Conservation (phyloP, 1,140 invertebrate species). For the Tetragnatha versicolor region DNA sequence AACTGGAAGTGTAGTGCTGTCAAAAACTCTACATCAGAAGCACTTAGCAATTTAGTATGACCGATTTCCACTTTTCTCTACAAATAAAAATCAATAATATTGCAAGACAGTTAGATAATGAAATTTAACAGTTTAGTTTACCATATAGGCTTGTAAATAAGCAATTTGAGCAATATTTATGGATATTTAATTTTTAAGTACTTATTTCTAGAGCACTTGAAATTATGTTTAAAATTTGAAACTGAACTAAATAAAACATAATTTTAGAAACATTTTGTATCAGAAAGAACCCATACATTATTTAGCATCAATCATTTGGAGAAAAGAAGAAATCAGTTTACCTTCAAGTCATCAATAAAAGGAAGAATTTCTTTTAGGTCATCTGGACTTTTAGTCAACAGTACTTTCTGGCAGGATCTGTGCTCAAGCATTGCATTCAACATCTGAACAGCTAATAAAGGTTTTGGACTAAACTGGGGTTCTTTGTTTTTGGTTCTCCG, state of each 20-base stretch:
- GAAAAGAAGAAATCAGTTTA: neutral
- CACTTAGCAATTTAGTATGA: neutral
- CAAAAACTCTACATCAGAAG: neutral
- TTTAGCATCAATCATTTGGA: neutral
- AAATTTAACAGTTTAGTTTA: too few relatives aligned
- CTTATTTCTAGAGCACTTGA: too few relatives aligned
- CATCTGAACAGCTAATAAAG: neutral
- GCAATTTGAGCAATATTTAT: too few relatives aligned
- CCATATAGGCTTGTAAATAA: too few relatives aligned
- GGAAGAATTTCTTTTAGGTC: neutral
- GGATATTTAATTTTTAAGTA: too few relatives aligned
- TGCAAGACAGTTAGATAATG: neutral
- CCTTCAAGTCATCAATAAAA: neutral
- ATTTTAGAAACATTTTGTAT: too few relatives aligned
- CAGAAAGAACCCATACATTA: too few relatives aligned
- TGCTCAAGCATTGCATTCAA: neutral
- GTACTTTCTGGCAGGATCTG: slow-evolving; percentile 1
- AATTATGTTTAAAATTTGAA: too few relatives aligned
- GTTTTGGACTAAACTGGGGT: neutral
- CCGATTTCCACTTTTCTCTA: neutral
- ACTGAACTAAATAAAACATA: too few relatives aligned
- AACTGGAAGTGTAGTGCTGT: neutral
- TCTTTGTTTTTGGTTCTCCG: neutral
- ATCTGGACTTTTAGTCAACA: neutral
- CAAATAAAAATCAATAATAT: neutral